These are phyloP conservation scores for Garrulus glandarius DNA, from an alignment of 2,797 vertebrate species.

Conservation along the genomic window DNA sequence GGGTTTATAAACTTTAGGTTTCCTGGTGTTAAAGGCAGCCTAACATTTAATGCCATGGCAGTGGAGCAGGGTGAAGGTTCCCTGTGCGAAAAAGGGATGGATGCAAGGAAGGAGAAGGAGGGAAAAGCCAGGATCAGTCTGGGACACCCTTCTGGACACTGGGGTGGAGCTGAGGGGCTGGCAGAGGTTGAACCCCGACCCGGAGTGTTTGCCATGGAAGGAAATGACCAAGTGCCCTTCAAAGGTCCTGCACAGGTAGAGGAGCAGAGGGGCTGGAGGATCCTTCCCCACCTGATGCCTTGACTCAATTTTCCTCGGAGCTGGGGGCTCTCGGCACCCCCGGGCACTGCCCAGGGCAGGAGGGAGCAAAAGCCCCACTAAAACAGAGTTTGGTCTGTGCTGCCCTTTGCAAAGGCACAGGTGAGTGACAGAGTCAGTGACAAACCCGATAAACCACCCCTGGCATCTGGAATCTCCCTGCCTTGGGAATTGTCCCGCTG, in stretches of 20 bases:
- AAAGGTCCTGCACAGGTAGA: not conserved
- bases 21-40: not conserved
- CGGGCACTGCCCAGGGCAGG: not conserved
- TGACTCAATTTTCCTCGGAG: not conserved
- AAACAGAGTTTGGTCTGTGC: not conserved
- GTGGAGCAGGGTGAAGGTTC: not conserved
- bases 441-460: rapidly evolving
- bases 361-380: not conserved
- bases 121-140: not conserved
- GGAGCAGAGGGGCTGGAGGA: not conserved
- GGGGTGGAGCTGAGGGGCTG: not conserved
- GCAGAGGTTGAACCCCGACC: rapidly evolving
- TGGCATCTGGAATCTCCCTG: not conserved
- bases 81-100: not conserved
- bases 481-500: not conserved
- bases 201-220: not conserved
- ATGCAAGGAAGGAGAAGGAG: not conserved
- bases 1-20: not conserved
- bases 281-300: not conserved
- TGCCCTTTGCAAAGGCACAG: not conserved
- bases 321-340: not conserved
- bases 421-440: not conserved
- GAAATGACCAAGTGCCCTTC: not conserved
- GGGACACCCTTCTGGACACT: not conserved
- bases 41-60: not conserved